Evolutionary conservation across 2,113 vertebrate species (phyloP), one percentile per base, ranked within the genome.

Genomic region (Falcunculus frontatus): DNA sequence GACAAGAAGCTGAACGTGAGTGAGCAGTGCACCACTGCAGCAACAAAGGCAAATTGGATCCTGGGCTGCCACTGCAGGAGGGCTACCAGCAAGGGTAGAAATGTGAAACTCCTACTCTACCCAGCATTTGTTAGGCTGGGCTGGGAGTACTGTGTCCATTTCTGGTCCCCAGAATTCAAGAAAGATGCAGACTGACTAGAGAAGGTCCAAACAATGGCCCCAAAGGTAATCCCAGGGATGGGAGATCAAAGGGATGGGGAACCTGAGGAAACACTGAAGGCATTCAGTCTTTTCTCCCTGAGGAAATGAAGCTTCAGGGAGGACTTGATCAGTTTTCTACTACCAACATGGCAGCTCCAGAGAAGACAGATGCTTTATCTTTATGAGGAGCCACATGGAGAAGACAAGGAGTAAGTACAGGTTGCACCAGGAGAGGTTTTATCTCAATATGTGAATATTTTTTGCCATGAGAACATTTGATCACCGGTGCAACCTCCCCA

Each of bases 1-100:
- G 26, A 44, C 39, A 60, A 2, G 11, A 30, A 68, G 29, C 6
- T 63, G 33, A 60, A 39, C 0, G 0, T 6, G 27, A 77, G 5
- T 35, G 15, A 55, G 16, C 19, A 64, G 17, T 13, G 30, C 35
- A 26, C 19, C 18, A 4, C 7, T 67, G n/a, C 67, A 67, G 72
- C n/a, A 32, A 8, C 7, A 72, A 59, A 84, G 39, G 30, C 13
- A 33, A 64, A 42, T 1, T 42, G 44, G 39, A 41, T 13, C 41
- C 84, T 46, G 52, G 50, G 20, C 19, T 73, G 35, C 35, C 46
- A 14, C 30, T 5, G 1, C 49, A 13, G 25, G 7, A 30, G 2
- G 13, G 16, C 32, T 50, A 21, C 42, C 25, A 72, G 26, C 39
- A 67, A 32, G 32, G 42, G 21, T 1, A 41, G 37, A 75, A 39